Conservation (phyloP, 2,113 vertebrate species). For the Ardeotis arabs region DNA sequence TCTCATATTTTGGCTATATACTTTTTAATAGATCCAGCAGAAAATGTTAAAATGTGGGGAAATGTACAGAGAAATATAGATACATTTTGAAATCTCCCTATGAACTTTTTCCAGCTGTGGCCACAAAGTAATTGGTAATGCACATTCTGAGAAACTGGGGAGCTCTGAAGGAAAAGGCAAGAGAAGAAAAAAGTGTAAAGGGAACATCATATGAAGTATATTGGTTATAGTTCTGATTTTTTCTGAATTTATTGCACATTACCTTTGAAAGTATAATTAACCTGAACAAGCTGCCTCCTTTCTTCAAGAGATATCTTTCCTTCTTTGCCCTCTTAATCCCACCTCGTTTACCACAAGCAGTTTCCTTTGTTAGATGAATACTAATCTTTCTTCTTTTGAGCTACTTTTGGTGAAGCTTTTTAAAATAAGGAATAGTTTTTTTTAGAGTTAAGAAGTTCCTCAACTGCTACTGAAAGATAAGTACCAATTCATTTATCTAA, state of each 20-base stretch:
- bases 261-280: background rate
- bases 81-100: slow-evolving; percentile 54
- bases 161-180: slow-evolving; percentile 24
- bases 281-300: background rate
- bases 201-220: background rate
- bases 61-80: slow-evolving; percentile 40
- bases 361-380: background rate
- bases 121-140: background rate
- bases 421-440: background rate
- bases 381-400: background rate
- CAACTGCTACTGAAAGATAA: slow-evolving; percentile 2
- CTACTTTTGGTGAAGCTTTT: background rate
- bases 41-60: slow-evolving; percentile 50
- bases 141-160: slow-evolving; percentile 8
- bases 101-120: slow-evolving; percentile 52
- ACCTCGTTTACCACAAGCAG: background rate
- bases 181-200: background rate
- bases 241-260: background rate
- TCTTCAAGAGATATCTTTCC: background rate
- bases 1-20: slow-evolving; percentile 39
- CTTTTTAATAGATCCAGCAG: slow-evolving; percentile 54
- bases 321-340: background rate
- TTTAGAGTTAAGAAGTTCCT: background rate
- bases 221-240: background rate
- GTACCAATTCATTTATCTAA: background rate